Base-by-base conservation (phyloP, 2,797 vertebrate species). In the Otolemur crassicaudatus region DNA sequence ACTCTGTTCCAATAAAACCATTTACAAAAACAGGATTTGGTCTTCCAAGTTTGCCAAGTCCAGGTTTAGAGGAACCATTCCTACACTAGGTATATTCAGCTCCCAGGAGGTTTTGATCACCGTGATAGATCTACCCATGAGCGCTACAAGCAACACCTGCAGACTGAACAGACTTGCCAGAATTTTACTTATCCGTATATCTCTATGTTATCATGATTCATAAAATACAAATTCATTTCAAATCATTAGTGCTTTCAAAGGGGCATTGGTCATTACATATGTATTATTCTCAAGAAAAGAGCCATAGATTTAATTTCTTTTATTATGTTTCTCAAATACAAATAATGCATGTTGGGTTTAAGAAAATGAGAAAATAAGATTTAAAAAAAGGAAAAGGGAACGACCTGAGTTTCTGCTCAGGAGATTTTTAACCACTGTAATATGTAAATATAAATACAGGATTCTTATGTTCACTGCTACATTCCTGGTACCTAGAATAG, bases 211-310 rank as follows among this genome's bases (percentile, higher is more conserved):
- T 83, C 83, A 49, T 77, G 75, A 81, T 53, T 58, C 67, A 87
- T 63, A 91, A 69, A 95, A 95, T 49, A 76, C 73, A 92, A 88
- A 95, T 87, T 76, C 83, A 87, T 73, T 89, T 87, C 87, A 94
- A 95, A 91, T 72, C 87, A 60, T 85, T 56, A 67, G 69, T 67
- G 31, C 83, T 91, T 94, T 86, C 81, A 72, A 94, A 96, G 65
- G 40, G 95, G 22, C 58, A 81, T 84, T 80, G 87, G 87, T 84
- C 96, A 29, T 22, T 84, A 75, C 49, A 53, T 53, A 14, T 61
- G 5, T 60, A 56, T 91, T 94, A 92, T 75, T 83, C 86, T 95
- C 70, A 92, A 96, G 92, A 96, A 96, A 95, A 58, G 82, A 97
- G 94, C 75, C 96, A 83, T 93, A 89, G 80, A 91, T 90, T 93